Evolutionary conservation across 2,113 vertebrate species (phyloP), one percentile per base, ranked within the genome.

Genomic region (Columba janthina): DNA sequence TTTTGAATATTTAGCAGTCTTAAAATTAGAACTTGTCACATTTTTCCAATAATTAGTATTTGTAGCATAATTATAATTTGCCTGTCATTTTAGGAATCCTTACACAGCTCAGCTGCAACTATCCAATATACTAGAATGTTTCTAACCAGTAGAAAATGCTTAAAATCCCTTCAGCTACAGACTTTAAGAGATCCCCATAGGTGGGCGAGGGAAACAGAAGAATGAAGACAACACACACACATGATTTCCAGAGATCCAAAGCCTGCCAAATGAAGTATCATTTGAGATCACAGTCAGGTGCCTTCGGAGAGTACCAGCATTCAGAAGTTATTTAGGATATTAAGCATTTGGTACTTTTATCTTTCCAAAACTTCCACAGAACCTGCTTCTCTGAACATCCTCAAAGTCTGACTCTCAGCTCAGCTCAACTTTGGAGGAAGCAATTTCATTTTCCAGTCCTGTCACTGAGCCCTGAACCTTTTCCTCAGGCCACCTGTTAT

Each of bases 21-120:
- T 88, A 93, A 97, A 96, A 95, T 85, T 82, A 88, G 85, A 71
- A 88, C 50, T 90, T 73, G 53, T 60, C 36, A 26, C 16, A 85
- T 91, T 93, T 93, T 91, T n/a, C 71, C 71, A 90, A 31, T 91
- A 93, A 93, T 95, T 91, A 93, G 54, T 79, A 82, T 88, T 85
- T 91, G 62, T 73, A 69, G 38, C 53, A 76, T 89, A 94, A 96
- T 95, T 91, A 94, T 20, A 89, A 60, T 74, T 92, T 91, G 56
- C 36, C 50, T 91, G 4, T 79, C 48, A 82, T 90, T 94, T 93
- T 53, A 91, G 58, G 50, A 95, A 94, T 88, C 38, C 24, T 79
- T 72, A 76, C 74, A 90, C 28, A 80, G 38, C 29, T 89, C 60
- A 82, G 85, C 62, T 85, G 54, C 38, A 96, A 81, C 94, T 85